Base-by-base conservation (phyloP, 1,140 invertebrate genomes). In the Bombus waltoni region DNA sequence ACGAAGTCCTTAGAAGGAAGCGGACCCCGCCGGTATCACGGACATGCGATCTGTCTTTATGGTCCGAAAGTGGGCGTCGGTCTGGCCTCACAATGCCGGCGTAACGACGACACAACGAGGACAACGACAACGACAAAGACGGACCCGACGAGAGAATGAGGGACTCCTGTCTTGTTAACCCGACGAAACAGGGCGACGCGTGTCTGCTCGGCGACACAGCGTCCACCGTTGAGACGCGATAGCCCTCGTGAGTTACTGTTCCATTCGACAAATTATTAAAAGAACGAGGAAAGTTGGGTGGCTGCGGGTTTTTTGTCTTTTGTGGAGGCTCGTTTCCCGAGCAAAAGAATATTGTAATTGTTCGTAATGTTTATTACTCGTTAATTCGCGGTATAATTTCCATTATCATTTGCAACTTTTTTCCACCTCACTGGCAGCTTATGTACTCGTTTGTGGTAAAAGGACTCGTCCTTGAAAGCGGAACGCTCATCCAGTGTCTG, bases 41-140 rank as follows among this genome's bases (percentile, higher is more conserved):
- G 85, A 83, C 90, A 89, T 87, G 89, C 90, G 90, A 91, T 91
- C 90, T 91, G 90, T 89, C 90, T 91, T 91, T 91, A 91, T 91
- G 90, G 87, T 88, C 90, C 87, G 90, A 91, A 91, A 91, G 90
- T 91, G 90, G 90, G 90, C 90, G 90, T 91, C 90, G 87, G 85
- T 84, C 73, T 66, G 88, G 86, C n/a, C 68, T 82, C 90, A 91
- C 90, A 91, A 91, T 91, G 87, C 84, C 73, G 47, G 74, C 79
- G 79, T 90, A 90, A 90, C 89, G 88, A 90, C 89, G 81, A 85
- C 88, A 84, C 86, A 85, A 90, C 89, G 88, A 78, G 88, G 75
- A 90, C 89, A 85, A 87, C 85, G 80, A 73, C 70, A 83, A 74
- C 83, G 79, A 87, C 88, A 82, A 90, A 80, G 79, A 88, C 73